These are phyloP conservation scores for Halocaridina rubra DNA, from an alignment of 2,888 invertebrate species.

Conservation along the genomic window DNA sequence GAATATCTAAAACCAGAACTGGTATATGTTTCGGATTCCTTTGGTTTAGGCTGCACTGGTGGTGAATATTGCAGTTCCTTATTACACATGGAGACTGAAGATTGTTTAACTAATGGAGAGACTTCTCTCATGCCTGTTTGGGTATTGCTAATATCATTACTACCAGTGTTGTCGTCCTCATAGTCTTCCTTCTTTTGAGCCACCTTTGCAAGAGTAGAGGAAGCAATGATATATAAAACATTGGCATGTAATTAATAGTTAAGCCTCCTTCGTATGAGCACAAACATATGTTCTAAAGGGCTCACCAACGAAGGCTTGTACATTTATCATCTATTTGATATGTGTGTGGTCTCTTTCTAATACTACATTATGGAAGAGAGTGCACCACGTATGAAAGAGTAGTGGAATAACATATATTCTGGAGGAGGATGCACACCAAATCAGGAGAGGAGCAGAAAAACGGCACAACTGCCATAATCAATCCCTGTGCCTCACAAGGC, in stretches of 20 bases:
- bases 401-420: too few species aligned
- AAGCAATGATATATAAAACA: not conserved
- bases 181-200: slow-evolving; percentile 48
- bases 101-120: not conserved
- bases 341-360: not conserved
- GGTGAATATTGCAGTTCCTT: not conserved
- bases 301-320: not conserved
- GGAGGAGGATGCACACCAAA: too few species aligned
- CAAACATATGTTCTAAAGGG: not conserved
- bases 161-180: slow-evolving; percentile 19
- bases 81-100: not conserved
- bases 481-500: too few species aligned
- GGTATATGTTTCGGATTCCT: not conserved
- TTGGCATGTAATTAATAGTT: not conserved
- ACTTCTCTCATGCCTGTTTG: slow-evolving; percentile 16
- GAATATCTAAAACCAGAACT: not conserved
- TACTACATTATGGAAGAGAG: too few species aligned
- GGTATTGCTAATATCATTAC: slow-evolving; percentile 13
- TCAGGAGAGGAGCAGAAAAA: too few species aligned
- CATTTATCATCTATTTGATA: not conserved
- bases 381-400: too few species aligned
- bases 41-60: not conserved
- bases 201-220: slow-evolving; percentile 2
- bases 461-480: too few species aligned
- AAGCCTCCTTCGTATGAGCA: not conserved